phyloP scores from a whole-genome alignment of 2,888 invertebrate species.

The Phyllotreta striolata region DNA sequence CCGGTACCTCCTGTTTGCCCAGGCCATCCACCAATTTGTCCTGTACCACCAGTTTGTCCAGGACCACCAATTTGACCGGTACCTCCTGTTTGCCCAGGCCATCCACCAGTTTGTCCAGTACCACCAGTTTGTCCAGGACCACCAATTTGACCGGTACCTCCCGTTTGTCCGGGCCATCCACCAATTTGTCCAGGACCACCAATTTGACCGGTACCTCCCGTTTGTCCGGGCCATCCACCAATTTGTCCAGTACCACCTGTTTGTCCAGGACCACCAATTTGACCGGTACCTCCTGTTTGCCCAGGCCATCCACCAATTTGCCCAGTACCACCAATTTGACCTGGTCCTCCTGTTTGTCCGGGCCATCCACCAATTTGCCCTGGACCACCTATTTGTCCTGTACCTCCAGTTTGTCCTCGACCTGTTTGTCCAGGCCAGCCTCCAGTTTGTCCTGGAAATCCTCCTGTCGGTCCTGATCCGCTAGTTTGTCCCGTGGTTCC shows the following conservation, averaged over 20 bases:
- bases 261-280: slow-evolving; percentile 25
- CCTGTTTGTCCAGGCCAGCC: slow-evolving; percentile 27
- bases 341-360: slow-evolving; percentile 30
- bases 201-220: slow-evolving; percentile 28
- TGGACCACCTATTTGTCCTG: slow-evolving; percentile 22
- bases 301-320: too few species aligned
- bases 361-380: slow-evolving; percentile 29
- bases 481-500: slow-evolving; percentile 21
- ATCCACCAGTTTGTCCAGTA: slow-evolving; percentile 30
- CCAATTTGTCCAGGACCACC: slow-evolving; percentile 25
- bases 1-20: slow-evolving; percentile 31
- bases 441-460: slow-evolving; percentile 30
- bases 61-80: slow-evolving; percentile 21
- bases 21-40: slow-evolving; percentile 26
- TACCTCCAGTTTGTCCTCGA: slow-evolving; percentile 34
- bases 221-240: slow-evolving; percentile 15
- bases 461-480: slow-evolving; percentile 31
- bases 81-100: slow-evolving; percentile 31
- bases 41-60: slow-evolving; percentile 27
- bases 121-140: slow-evolving; percentile 21
- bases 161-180: slow-evolving; percentile 1
- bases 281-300: slow-evolving; percentile 27
- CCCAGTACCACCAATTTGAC: slow-evolving; percentile 26
- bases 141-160: slow-evolving; percentile 22
- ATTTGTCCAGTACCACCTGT: slow-evolving; percentile 11